A percentile compares a stretch with the other conserved stretches of the same genome.
phyloP scores from a whole-genome alignment of 2,888 invertebrate genomes.

The Acleris holmiana region DNA sequence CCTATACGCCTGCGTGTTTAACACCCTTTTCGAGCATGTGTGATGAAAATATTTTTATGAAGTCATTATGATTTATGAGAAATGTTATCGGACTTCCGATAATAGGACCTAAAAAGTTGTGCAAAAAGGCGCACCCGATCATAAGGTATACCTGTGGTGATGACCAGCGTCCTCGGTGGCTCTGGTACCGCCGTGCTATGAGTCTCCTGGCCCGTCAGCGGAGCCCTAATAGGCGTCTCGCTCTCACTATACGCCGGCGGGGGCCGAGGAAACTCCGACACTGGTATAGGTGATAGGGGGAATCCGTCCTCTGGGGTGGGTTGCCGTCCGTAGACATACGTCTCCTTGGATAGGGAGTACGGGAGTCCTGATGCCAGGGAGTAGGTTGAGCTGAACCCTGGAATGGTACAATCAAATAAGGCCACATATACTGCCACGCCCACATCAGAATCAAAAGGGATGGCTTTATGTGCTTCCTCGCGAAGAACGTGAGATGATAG shows the following conservation, averaged over 20 bases:
- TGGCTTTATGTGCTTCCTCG: too few species aligned
- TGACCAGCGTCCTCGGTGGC: conserved; percentile 61
- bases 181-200: conserved; percentile 2
- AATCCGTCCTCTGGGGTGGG: conserved; percentile 50
- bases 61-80: too few species aligned
- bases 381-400: neutral
- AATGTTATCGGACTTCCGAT: too few species aligned
- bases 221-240: conserved; percentile 41
- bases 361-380: conserved; percentile 33
- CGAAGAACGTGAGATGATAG: too few species aligned
- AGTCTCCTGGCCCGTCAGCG: conserved; percentile 30
- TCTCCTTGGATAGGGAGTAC: conserved; percentile 53
- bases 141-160: conserved; percentile 48
- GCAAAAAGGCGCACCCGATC: too few species aligned
- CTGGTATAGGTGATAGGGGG: conserved; percentile 52
- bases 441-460: too few species aligned
- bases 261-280: conserved; percentile 61
- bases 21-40: too few species aligned
- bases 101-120: too few species aligned
- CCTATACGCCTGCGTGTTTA: too few species aligned
- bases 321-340: conserved; percentile 51
- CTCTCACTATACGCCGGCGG: conserved; percentile 69
- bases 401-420: neutral
- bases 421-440: too few species aligned
- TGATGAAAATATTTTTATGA: too few species aligned